Evolutionary conservation across 1,140 invertebrate species (phyloP).

Genomic region (Archivesica marissinica): DNA sequence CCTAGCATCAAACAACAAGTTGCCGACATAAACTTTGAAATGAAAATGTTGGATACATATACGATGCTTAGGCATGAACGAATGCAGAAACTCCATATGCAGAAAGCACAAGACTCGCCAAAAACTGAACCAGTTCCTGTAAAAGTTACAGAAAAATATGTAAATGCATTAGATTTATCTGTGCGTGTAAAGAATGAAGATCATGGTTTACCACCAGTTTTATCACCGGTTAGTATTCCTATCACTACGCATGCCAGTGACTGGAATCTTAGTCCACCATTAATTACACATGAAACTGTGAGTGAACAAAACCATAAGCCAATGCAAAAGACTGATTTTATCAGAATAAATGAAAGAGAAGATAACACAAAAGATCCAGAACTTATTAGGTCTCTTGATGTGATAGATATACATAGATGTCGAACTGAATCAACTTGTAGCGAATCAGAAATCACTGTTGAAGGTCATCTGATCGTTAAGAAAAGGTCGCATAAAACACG

Average conservation of each 20-base stretch:
- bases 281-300: slow-evolving; percentile 41
- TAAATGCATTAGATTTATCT: slow-evolving; percentile 57
- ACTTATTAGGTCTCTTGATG: not conserved
- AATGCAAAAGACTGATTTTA: not conserved
- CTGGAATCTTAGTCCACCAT: slow-evolving; percentile 48
- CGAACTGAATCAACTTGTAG: slow-evolving; percentile 47
- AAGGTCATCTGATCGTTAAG: slow-evolving; percentile 4
- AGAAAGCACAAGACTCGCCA: not conserved
- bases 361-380: not conserved
- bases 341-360: not conserved
- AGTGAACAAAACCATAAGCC: not conserved
- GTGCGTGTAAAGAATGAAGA: slow-evolving; percentile 42
- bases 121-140: not conserved
- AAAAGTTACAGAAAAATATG: slow-evolving; percentile 3
- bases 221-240: slow-evolving; percentile 44
- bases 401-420: not conserved
- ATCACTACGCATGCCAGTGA: not conserved
- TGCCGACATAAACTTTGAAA: slow-evolving; percentile 47
- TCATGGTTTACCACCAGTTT: slow-evolving; percentile 24
- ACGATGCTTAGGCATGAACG: slow-evolving; percentile 41
- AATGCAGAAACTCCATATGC: slow-evolving; percentile 19
- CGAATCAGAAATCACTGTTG: slow-evolving; percentile 26
- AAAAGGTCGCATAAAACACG: slow-evolving; percentile 50
- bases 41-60: slow-evolving; percentile 59
- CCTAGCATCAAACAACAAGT: slow-evolving; percentile 37